Evolutionary conservation across 1,140 invertebrate species (phyloP).

Genomic region (Eulimnadia texana): DNA sequence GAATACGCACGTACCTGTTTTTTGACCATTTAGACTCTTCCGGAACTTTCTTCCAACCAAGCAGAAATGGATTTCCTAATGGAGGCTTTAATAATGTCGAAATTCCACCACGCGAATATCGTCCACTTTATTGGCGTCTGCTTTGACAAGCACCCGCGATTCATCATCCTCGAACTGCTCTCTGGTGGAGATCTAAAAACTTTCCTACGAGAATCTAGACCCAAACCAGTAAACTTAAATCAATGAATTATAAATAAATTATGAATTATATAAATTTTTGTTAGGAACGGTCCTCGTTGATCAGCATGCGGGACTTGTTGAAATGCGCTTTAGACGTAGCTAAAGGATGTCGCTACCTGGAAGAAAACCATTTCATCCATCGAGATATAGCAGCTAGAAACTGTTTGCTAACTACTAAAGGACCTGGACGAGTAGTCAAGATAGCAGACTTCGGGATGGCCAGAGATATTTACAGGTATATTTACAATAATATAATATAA

Average conservation of each 20-base stretch:
- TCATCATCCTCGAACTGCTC: constrained; percentile 87
- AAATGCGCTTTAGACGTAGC: constrained; percentile 82
- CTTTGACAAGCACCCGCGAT: constrained; percentile 86
- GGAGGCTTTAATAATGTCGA: constrained; percentile 95
- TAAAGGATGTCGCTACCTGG: constrained; percentile 88
- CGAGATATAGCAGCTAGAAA: constrained; percentile 96
- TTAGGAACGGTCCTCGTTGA: constrained; percentile 52
- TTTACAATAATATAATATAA: no score
- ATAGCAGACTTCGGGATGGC: constrained; percentile 99
- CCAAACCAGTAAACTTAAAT: constrained; percentile 46
- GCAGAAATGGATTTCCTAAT: constrained; percentile 92
- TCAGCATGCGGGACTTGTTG: constrained; percentile 80
- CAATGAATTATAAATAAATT: constrained; percentile 1
- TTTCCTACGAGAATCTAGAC: constrained; percentile 79
- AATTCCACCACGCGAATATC: constrained; percentile 94
- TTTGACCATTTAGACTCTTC: constrained; percentile 49
- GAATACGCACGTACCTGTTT: no score
- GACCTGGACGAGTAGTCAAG: constrained; percentile 77
- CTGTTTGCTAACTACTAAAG: constrained; percentile 82
- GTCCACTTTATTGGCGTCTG: constrained; percentile 91
- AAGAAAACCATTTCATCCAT: constrained; percentile 92
- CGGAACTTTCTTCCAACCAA: constrained; percentile 73
- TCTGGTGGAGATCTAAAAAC: constrained; percentile 91
- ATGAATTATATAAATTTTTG: constrained; percentile 10
- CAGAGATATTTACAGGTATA: constrained; percentile 66